These are phyloP conservation scores for Parauchenoglanis punctatus DNA, from an alignment of 2,797 vertebrate species.

Conservation along the genomic window DNA sequence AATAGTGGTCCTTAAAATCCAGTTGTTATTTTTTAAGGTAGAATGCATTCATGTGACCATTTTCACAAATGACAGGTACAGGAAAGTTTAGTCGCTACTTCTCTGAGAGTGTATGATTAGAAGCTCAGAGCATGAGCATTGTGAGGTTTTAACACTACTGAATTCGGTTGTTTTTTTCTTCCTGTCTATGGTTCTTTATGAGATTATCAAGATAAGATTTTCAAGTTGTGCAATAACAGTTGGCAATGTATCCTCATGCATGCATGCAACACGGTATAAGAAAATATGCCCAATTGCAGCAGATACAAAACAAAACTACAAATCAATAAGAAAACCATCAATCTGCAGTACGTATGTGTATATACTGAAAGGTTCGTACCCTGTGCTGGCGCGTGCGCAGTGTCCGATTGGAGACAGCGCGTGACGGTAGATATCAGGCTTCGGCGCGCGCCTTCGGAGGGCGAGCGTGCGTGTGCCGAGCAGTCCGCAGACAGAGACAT, in stretches of 20 bases:
- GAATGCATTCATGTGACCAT: background rate
- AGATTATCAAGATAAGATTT: background rate
- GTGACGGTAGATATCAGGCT: background rate
- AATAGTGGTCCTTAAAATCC: background rate
- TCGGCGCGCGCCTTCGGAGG: constrained; percentile 18
- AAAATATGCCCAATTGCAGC: background rate
- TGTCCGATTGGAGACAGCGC: background rate
- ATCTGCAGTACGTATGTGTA: background rate
- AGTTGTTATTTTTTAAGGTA: background rate
- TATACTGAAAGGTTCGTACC: constrained; percentile 8
- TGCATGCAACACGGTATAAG: background rate
- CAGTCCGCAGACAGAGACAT: constrained; percentile 41
- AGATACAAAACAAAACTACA: background rate
- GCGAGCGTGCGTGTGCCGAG: constrained; percentile 21
- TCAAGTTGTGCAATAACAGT: background rate
- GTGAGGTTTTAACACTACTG: background rate
- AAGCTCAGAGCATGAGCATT: background rate
- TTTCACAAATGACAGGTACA: background rate
- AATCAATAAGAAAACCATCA: background rate
- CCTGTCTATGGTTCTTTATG: background rate
- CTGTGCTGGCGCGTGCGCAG: constrained; percentile 3
- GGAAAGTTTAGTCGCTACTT: background rate
- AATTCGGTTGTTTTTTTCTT: background rate
- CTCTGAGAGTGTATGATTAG: background rate
- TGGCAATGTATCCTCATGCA: background rate